Percentiles rank a stretch among this genome's conserved stretches.
Conservation (phyloP, 1,140 invertebrate species). For the Philotrypesis tridentata region DNA sequence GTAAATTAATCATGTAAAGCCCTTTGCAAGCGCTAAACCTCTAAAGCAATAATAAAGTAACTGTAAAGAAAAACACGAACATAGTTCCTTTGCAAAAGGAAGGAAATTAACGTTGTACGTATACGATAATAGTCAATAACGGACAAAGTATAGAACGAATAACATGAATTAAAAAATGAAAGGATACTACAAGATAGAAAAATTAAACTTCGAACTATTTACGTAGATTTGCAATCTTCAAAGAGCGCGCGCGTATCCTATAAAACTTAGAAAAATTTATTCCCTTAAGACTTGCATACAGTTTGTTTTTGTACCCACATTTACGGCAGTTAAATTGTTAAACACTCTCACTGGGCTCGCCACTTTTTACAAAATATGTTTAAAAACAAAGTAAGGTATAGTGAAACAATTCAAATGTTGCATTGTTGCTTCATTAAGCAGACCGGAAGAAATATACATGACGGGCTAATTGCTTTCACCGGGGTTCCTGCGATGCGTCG, state of each 20-base stretch:
- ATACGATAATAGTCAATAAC: not conserved
- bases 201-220: not conserved
- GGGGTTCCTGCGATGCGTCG: slow-evolving; percentile 42
- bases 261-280: slow-evolving; percentile 38
- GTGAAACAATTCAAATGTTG: not conserved
- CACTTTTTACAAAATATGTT: slow-evolving; percentile 22
- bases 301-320: slow-evolving; percentile 19
- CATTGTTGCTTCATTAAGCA: not conserved
- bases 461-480: slow-evolving; percentile 23
- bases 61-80: not conserved
- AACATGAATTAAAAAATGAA: not conserved
- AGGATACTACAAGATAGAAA: not conserved
- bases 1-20: slow-evolving; percentile 31
- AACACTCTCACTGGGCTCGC: slow-evolving; percentile 27
- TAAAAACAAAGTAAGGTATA: slow-evolving; percentile 1
- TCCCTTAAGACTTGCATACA: not conserved
- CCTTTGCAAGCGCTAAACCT: slow-evolving; percentile 24
- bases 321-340: slow-evolving; percentile 22
- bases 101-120: slow-evolving; percentile 31
- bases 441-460: slow-evolving; percentile 7
- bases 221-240: too few relatives aligned
- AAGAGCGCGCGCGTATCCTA: not conserved
- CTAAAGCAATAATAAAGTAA: slow-evolving; percentile 2
- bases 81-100: not conserved
- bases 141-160: not conserved